Evolutionary conservation across 2,888 invertebrate genomes (phyloP).

Genomic region (Ceramica pisi): DNA sequence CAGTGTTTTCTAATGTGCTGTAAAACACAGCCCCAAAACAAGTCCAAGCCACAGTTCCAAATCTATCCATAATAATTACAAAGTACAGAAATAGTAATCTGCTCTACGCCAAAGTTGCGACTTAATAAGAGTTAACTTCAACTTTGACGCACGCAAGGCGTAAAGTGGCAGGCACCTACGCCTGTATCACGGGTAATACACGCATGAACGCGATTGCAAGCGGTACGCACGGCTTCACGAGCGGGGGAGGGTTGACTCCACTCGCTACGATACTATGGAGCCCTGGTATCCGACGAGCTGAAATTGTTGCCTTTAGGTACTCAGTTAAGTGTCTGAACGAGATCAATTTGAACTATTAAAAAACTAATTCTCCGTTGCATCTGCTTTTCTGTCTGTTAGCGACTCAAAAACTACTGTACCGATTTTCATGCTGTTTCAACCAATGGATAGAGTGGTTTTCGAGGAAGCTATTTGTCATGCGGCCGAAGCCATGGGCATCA

Average conservation of each 20-base stretch:
- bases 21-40: too few species aligned
- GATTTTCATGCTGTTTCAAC: too few species aligned
- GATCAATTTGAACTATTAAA: background rate
- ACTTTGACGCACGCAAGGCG: constrained; percentile 26
- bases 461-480: too few species aligned
- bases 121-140: constrained; percentile 8
- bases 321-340: too few species aligned
- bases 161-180: constrained; percentile 1
- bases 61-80: too few species aligned
- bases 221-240: constrained; percentile 31
- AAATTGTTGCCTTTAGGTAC: background rate
- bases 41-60: too few species aligned
- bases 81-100: too few species aligned
- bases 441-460: too few species aligned
- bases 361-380: too few species aligned
- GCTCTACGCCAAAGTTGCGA: constrained; percentile 4
- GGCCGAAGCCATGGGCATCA: too few species aligned
- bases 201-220: constrained; percentile 44
- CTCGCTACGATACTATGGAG: constrained; percentile 16
- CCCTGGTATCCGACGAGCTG: constrained; percentile 5
- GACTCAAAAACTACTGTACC: too few species aligned
- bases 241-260: constrained; percentile 17
- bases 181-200: constrained; percentile 17
- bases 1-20: background rate
- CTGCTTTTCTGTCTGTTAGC: too few species aligned